phyloP scores from a whole-genome alignment of 2,113 vertebrate genomes.

The Neofelis nebulosa region DNA sequence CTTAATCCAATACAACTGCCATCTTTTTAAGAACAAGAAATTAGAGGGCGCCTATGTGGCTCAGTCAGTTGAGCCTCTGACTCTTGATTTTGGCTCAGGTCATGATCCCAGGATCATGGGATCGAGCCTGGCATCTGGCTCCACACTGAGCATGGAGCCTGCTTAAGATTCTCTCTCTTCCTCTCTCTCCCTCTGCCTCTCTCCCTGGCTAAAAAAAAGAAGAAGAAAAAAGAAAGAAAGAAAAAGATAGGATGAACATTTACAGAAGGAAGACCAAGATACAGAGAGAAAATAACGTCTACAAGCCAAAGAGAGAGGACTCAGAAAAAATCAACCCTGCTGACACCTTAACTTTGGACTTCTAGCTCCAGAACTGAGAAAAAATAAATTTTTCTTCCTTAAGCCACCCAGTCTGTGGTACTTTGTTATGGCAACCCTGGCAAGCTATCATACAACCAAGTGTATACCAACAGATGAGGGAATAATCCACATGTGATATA shows the following conservation, averaged over 20 bases:
- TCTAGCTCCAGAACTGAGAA: not conserved
- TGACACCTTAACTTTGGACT: not conserved
- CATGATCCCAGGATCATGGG: no score
- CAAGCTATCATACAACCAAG: not conserved
- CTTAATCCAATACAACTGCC: not conserved
- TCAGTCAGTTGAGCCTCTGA: no score
- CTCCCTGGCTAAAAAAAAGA: no score
- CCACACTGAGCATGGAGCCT: no score
- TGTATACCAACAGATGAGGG: not conserved
- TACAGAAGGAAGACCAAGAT: not conserved
- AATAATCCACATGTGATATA: not conserved
- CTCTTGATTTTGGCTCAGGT: no score
- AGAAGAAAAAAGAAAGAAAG: no score
- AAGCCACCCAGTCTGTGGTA: not conserved
- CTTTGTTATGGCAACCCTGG: not conserved
- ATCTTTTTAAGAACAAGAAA: not conserved
- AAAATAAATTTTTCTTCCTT: not conserved
- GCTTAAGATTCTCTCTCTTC: no score
- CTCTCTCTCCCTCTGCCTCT: no score
- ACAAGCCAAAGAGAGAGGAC: not conserved
- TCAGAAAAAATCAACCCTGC: not conserved
- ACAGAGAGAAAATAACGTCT: not conserved
- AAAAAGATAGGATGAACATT: not conserved
- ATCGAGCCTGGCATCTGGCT: no score
- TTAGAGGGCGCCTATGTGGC: not conserved